Percentiles rank a stretch among this genome's conserved stretches.
phyloP scores from a whole-genome alignment of 2,888 invertebrate species.

The Yponomeuta malinellus region DNA sequence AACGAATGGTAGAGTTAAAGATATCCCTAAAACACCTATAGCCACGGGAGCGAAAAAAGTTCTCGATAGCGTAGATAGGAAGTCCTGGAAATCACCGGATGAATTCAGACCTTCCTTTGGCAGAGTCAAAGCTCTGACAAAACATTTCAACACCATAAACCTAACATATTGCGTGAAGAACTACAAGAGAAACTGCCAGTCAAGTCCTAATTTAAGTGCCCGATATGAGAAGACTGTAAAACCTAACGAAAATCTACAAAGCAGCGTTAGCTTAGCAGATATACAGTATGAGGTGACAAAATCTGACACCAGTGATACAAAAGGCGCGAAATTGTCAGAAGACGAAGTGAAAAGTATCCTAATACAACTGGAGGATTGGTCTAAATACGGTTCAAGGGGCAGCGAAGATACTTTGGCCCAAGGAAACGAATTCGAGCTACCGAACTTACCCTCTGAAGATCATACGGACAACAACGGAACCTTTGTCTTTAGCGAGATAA shows the following conservation, averaged over 20 bases:
- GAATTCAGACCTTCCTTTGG: slow-evolving; percentile 81
- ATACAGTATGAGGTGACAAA: slow-evolving; percentile 57
- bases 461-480: slow-evolving; percentile 42
- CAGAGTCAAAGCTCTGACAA: slow-evolving; percentile 81
- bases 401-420: slow-evolving; percentile 66
- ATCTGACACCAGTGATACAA: slow-evolving; percentile 48
- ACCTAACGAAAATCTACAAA: slow-evolving; percentile 41
- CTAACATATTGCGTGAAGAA: slow-evolving; percentile 57
- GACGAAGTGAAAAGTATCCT: slow-evolving; percentile 67
- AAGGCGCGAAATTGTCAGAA: slow-evolving; percentile 51
- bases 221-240: slow-evolving; percentile 38
- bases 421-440: slow-evolving; percentile 64
- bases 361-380: slow-evolving; percentile 69
- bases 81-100: slow-evolving; percentile 83
- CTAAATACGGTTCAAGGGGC: slow-evolving; percentile 63
- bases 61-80: slow-evolving; percentile 57
- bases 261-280: slow-evolving; percentile 60
- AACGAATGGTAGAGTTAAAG: slow-evolving; percentile 26
- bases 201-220: slow-evolving; percentile 63
- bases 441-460: slow-evolving; percentile 62
- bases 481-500: slow-evolving; percentile 69
- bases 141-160: slow-evolving; percentile 78
- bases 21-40: slow-evolving; percentile 31
- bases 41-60: slow-evolving; percentile 51
- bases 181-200: slow-evolving; percentile 63